Percentiles rank a stretch among this genome's conserved stretches.
phyloP scores from a whole-genome alignment of 1,140 invertebrate species.

The Piezodorus guildinii region DNA sequence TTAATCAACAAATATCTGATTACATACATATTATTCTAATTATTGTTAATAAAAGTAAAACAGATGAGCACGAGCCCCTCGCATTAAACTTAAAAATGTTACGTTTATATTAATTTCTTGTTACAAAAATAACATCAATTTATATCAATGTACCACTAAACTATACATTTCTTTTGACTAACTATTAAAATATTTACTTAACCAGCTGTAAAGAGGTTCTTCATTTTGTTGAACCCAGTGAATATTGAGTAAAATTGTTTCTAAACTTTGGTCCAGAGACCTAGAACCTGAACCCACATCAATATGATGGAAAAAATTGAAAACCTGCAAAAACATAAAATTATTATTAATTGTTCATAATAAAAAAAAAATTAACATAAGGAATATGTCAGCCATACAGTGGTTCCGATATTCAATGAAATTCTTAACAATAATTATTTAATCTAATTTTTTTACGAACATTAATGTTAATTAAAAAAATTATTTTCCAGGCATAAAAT shows the following conservation, averaged over 20 bases:
- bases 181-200: conserved; percentile 36
- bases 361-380: no score
- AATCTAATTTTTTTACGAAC: no score
- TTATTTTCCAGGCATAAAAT: no score
- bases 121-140: conserved; percentile 22
- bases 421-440: no score
- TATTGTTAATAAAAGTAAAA: background rate
- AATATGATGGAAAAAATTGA: conserved; percentile 51
- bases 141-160: background rate
- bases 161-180: conserved; percentile 21
- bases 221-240: conserved; percentile 58
- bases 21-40: background rate
- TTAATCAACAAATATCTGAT: background rate
- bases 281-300: conserved; percentile 53
- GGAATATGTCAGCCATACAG: no score
- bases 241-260: conserved; percentile 67
- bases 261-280: conserved; percentile 58
- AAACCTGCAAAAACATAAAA: conserved; percentile 40
- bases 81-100: background rate
- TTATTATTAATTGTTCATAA: no score
- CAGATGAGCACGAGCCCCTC: background rate
- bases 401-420: no score
- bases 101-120: conserved; percentile 4
- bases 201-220: conserved; percentile 46
- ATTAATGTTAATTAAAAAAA: no score